A percentile compares a stretch with the other conserved stretches of the same genome.
phyloP scores from a whole-genome alignment of 2,113 vertebrate species.

The human region DNA sequence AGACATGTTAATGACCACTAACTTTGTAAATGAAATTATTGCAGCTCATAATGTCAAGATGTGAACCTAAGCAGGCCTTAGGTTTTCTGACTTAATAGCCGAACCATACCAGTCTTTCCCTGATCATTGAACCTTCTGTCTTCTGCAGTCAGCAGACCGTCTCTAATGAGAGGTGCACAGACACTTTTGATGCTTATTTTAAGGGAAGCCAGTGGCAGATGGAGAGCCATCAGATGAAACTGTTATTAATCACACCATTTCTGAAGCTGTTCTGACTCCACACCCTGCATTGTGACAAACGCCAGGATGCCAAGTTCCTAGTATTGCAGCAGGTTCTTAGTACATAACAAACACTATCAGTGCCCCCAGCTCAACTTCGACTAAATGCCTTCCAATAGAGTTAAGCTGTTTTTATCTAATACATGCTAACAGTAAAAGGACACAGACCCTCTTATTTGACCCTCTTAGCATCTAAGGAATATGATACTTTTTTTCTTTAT shows the following conservation, averaged over 20 bases:
- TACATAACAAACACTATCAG: background rate
- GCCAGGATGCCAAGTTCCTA: background rate
- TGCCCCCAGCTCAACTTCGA: background rate
- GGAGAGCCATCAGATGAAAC: background rate
- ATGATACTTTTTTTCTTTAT: background rate
- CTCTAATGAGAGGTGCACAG: background rate
- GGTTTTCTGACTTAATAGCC: constrained; percentile 24
- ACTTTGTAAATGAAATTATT: constrained; percentile 58
- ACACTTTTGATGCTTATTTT: background rate
- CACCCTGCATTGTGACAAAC: background rate
- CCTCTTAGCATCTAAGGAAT: background rate
- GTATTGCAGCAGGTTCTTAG: background rate
- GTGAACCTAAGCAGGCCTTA: constrained; percentile 41
- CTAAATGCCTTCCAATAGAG: background rate
- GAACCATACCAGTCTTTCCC: background rate
- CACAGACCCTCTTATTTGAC: background rate
- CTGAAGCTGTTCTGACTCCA: background rate
- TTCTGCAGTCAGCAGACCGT: background rate
- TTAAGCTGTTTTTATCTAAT: background rate
- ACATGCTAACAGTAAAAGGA: background rate
- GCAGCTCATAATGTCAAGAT: constrained; percentile 12
- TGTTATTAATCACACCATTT: background rate
- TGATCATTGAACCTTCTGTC: constrained; percentile 43
- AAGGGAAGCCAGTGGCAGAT: constrained; percentile 38
- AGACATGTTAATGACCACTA: background rate